These are phyloP conservation scores for Odocoileus virginianus DNA, from an alignment of 2,113 vertebrate species.

Conservation along the genomic window DNA sequence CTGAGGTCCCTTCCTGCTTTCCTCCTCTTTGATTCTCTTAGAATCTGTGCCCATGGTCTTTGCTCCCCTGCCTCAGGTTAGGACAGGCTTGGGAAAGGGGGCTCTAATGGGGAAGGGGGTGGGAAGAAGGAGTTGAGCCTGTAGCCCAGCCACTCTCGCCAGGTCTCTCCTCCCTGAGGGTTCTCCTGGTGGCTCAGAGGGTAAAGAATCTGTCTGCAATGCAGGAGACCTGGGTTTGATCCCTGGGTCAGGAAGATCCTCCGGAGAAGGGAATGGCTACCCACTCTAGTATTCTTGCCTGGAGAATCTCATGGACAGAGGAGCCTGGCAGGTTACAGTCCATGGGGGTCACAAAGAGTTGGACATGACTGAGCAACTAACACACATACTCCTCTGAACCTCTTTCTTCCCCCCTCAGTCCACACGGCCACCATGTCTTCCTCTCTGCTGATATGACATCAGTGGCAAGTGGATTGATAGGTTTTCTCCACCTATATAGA, in stretches of 20 bases:
- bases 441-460: background rate
- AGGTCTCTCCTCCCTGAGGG: background rate
- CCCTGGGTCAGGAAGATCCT: background rate
- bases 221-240: background rate
- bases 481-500: background rate
- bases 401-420: fast-evolving
- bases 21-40: background rate
- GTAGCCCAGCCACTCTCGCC: background rate
- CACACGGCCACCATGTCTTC: background rate
- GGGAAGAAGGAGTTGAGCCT: background rate
- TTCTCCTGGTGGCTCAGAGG: background rate
- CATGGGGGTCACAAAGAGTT: background rate
- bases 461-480: background rate
- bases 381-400: background rate
- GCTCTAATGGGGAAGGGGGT: fast-evolving
- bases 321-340: background rate
- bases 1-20: background rate
- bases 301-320: background rate
- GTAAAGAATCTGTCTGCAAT: background rate
- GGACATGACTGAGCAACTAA: background rate
- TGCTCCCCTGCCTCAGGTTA: too few species aligned
- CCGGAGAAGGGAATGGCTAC: background rate
- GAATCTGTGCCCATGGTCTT: background rate
- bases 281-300: background rate
- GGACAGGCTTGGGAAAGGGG: background rate